phyloP scores from a whole-genome alignment of 2,888 invertebrate species.

The Aphidoletes aphidimyza region DNA sequence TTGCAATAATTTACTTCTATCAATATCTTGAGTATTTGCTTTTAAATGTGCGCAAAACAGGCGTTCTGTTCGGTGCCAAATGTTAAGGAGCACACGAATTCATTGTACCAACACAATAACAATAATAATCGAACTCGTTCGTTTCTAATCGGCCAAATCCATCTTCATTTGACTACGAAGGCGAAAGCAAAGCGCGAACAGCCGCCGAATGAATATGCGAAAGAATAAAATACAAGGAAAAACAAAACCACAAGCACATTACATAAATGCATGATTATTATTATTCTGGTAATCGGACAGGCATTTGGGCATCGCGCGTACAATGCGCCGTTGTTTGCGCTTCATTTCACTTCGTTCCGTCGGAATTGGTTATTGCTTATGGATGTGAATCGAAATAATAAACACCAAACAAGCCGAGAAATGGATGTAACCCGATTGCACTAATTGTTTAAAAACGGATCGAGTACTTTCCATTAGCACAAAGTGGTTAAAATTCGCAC shows the following conservation, averaged over 20 bases:
- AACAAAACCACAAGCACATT: background rate
- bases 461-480: constrained; percentile 36
- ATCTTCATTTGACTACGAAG: constrained; percentile 28
- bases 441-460: constrained; percentile 36
- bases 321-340: no score
- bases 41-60: background rate
- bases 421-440: constrained; percentile 18
- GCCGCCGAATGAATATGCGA: background rate
- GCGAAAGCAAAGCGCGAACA: background rate
- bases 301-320: background rate
- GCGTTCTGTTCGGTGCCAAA: background rate
- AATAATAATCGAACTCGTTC: constrained; percentile 7
- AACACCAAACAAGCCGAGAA: background rate
- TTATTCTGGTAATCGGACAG: constrained; percentile 21
- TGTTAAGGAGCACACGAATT: constrained; percentile 31
- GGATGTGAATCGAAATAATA: constrained; percentile 36
- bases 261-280: constrained; percentile 36
- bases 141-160: constrained; percentile 3
- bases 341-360: background rate
- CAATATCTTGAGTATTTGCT: constrained; percentile 22
- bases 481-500: constrained; percentile 31
- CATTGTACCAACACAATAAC: constrained; percentile 16
- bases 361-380: constrained; percentile 31
- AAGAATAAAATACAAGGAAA: background rate
- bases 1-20: constrained; percentile 28